Evolutionary conservation across 2,797 vertebrate species (phyloP).

Genomic region (Trachurus trachurus): DNA sequence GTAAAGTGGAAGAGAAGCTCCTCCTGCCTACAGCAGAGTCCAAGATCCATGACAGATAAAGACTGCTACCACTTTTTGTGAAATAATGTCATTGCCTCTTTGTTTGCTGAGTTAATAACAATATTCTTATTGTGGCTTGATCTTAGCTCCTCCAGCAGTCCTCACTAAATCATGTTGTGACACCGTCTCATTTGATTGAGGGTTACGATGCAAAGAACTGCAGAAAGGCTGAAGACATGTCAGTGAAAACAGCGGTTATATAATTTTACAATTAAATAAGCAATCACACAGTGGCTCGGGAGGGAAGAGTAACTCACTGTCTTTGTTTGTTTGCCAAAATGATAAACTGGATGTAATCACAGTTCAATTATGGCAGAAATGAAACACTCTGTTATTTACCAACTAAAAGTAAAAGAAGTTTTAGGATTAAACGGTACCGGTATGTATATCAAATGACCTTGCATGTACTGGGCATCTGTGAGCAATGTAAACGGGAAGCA

Average conservation of each 20-base stretch:
- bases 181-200: background rate
- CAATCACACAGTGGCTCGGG: background rate
- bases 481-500: no score
- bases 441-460: no score
- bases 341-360: background rate
- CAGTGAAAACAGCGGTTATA: background rate
- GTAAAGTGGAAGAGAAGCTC: background rate
- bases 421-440: no score
- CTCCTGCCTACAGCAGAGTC: constrained; percentile 1
- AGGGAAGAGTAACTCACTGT: background rate
- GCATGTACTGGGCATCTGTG: no score
- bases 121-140: background rate
- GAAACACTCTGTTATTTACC: background rate
- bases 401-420: background rate
- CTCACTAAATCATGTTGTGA: background rate
- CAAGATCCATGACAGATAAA: background rate
- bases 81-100: background rate
- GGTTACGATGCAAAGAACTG: background rate
- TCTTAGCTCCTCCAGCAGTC: background rate
- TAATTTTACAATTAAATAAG: background rate
- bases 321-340: background rate
- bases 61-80: no score
- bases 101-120: background rate
- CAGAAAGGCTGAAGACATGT: background rate
- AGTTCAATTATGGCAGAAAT: background rate